A percentile compares a stretch with the other conserved stretches of the same genome.
These are phyloP conservation scores for Teinopalpus imperialis DNA, from an alignment of 2,888 invertebrate species.

Conservation along the genomic window DNA sequence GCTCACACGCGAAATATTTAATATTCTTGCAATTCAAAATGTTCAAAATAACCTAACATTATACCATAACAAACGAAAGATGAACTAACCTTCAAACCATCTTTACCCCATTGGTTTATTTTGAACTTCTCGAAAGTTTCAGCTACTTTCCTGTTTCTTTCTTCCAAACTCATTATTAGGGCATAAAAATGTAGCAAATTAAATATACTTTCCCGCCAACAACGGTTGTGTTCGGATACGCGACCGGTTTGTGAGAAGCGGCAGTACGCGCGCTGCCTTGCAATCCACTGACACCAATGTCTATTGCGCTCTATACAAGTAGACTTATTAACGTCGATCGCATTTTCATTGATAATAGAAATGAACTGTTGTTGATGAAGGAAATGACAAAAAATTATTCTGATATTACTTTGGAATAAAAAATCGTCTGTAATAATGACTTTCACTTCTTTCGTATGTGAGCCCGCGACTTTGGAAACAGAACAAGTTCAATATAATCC, in stretches of 20 bases:
- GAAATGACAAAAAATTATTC: conserved; percentile 4
- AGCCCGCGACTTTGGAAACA: too few species aligned
- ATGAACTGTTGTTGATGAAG: conserved; percentile 20
- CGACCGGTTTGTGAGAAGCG: conserved; percentile 43
- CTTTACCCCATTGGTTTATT: conserved; percentile 68
- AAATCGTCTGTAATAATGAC: too few species aligned
- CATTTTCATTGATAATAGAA: conserved; percentile 31
- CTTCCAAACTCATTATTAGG: conserved; percentile 65
- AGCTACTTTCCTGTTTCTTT: conserved; percentile 67
- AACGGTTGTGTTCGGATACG: conserved; percentile 42
- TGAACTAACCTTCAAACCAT: conserved; percentile 56
- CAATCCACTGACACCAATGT: conserved; percentile 51
- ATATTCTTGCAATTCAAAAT: neutral
- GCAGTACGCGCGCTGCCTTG: conserved; percentile 55
- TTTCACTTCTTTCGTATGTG: too few species aligned
- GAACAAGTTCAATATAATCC: too few species aligned
- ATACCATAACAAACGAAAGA: neutral
- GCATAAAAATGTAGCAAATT: conserved; percentile 30
- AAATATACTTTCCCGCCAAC: conserved; percentile 59
- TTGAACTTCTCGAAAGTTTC: conserved; percentile 73
- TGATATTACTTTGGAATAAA: neutral
- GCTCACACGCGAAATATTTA: conserved; percentile 4
- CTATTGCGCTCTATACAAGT: conserved; percentile 33
- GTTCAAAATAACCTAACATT: neutral
- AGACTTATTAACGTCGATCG: conserved; percentile 38